A percentile compares a stretch with the other conserved stretches of the same genome.
Evolutionary conservation across 2,797 vertebrate species (phyloP).

Genomic region (Centropyge bicolor): DNA sequence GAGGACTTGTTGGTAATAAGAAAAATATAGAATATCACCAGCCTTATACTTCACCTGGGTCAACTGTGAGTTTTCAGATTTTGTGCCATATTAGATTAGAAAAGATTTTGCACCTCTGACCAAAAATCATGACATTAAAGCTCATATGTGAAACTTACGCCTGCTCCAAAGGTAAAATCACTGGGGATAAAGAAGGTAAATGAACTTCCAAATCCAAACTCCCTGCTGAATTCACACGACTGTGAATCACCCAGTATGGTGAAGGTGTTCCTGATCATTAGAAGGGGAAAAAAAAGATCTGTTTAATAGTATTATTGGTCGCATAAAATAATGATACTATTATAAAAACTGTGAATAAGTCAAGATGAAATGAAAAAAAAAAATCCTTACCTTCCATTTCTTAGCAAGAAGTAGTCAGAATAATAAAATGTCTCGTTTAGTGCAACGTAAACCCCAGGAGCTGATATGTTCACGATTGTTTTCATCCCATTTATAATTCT

Average conservation of each 20-base stretch:
- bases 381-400: constrained; percentile 85
- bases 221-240: constrained; percentile 72
- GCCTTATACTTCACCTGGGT: not conserved
- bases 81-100: no score
- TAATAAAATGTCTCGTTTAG: constrained; percentile 47
- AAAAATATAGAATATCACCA: no score
- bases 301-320: not conserved
- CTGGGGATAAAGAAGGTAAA: constrained; percentile 86
- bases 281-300: constrained; percentile 5
- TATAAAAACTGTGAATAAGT: constrained; percentile 8
- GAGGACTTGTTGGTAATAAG: not conserved
- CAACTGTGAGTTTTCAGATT: not conserved
- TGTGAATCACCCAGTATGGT: not conserved
- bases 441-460: constrained; percentile 32
- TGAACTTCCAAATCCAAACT: constrained; percentile 89
- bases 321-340: not conserved
- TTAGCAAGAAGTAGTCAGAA: constrained; percentile 81
- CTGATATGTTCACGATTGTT: constrained; percentile 69
- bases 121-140: not conserved
- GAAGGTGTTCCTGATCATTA: constrained; percentile 62
- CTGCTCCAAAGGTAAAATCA: constrained; percentile 55
- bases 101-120: no score
- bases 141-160: constrained; percentile 69
- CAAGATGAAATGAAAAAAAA: not conserved
- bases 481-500: constrained; percentile 83